A percentile compares a stretch with the other conserved stretches of the same genome.
Conservation (phyloP, 2,888 invertebrate genomes). For the Rhaphigaster nebulosa region DNA sequence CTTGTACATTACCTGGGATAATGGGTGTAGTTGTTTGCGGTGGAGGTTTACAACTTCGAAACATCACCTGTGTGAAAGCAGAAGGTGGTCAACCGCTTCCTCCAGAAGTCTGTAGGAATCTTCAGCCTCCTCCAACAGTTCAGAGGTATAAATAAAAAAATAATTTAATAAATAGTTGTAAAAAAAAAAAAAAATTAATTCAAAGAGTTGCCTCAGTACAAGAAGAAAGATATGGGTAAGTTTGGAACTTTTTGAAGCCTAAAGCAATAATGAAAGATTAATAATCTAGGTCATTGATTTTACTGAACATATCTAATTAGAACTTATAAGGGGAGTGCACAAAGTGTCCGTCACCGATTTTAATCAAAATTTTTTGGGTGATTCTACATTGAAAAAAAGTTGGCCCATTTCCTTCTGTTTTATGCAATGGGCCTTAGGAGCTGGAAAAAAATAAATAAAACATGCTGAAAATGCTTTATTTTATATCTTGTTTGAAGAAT, state of each 20-base stretch:
- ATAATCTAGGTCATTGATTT: no score
- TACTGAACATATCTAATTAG: no score
- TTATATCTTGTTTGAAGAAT: no score
- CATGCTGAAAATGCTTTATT: no score
- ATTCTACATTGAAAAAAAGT: no score
- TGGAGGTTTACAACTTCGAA: conserved; percentile 74
- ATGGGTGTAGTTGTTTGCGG: conserved; percentile 72
- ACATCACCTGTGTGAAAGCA: conserved; percentile 72
- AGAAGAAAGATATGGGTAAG: background rate
- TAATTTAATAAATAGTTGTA: background rate
- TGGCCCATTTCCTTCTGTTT: no score
- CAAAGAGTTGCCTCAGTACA: background rate
- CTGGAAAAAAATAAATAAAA: no score
- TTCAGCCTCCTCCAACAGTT: conserved; percentile 72
- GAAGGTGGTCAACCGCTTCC: conserved; percentile 71
- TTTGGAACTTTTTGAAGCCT: background rate
- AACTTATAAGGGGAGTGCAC: no score
- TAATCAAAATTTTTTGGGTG: no score
- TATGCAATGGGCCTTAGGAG: no score
- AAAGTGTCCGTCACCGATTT: no score
- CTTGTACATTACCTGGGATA: conserved; percentile 72
- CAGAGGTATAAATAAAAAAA: conserved; percentile 69
- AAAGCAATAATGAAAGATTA: background rate
- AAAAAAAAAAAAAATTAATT: background rate
- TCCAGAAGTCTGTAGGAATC: conserved; percentile 71